Percentiles rank a stretch among this genome's conserved stretches.
These are phyloP conservation scores for Sylvicola cinctus DNA, from an alignment of 2,888 invertebrate genomes.

Conservation along the genomic window DNA sequence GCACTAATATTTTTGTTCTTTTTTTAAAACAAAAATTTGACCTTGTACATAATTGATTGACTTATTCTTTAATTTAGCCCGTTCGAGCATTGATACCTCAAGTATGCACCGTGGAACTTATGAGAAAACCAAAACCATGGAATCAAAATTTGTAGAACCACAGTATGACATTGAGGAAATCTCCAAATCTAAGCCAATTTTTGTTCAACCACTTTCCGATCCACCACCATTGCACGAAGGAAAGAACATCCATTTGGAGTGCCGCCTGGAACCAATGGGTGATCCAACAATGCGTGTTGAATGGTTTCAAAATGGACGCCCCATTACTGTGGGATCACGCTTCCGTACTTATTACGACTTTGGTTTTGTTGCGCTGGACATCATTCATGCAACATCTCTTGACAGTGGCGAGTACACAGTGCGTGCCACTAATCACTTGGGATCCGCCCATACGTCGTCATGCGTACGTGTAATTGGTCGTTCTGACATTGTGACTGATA, in stretches of 20 bases:
- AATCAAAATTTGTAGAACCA: conserved; percentile 70
- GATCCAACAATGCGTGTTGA: conserved; percentile 90
- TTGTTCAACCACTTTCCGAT: conserved; percentile 72
- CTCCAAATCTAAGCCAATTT: conserved; percentile 86
- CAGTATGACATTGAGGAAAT: conserved; percentile 81
- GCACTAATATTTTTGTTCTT: conserved; percentile 1
- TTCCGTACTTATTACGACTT: conserved; percentile 93
- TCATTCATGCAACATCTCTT: conserved; percentile 78
- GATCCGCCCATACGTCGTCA: conserved; percentile 78
- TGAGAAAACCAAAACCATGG: conserved; percentile 73
- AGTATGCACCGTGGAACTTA: conserved; percentile 74
- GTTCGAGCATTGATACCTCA: conserved; percentile 72
- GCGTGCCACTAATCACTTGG: conserved; percentile 80
- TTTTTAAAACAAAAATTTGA: background rate
- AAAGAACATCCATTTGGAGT: conserved; percentile 78
- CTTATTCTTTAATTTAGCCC: conserved; percentile 36
- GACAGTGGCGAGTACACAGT: conserved; percentile 94
- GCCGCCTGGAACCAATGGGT: conserved; percentile 83
- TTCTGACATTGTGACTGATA: conserved; percentile 68
- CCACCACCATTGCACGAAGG: conserved; percentile 73
- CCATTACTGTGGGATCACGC: conserved; percentile 74
- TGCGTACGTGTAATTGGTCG: conserved; percentile 69
- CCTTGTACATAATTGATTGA: conserved; percentile 2
- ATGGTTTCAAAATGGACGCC: conserved; percentile 87
- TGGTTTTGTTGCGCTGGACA: conserved; percentile 91